Evolutionary conservation across 1,140 invertebrate species (phyloP).

Genomic region (Drosophila ambigua): DNA sequence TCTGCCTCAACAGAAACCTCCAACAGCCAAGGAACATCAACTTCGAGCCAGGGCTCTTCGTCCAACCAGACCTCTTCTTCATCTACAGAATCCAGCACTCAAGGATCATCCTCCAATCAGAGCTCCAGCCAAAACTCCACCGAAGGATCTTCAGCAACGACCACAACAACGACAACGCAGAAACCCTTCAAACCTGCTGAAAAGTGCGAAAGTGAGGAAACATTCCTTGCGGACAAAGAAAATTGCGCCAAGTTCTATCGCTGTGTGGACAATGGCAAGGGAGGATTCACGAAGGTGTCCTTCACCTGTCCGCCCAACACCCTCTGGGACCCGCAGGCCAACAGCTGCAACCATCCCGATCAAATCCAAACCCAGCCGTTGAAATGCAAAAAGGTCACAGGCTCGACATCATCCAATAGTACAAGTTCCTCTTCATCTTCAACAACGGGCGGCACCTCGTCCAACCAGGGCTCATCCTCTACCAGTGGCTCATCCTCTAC

Average conservation of each 20-base stretch:
- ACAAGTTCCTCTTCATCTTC: constrained; percentile 48
- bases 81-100: constrained; percentile 19
- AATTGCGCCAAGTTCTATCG: constrained; percentile 89
- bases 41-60: constrained; percentile 22
- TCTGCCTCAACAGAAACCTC: background rate
- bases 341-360: constrained; percentile 87
- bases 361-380: constrained; percentile 84
- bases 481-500: constrained; percentile 14
- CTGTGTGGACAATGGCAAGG: constrained; percentile 86
- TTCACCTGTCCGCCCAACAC: constrained; percentile 88
- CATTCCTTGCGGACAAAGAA: constrained; percentile 86
- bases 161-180: constrained; percentile 41
- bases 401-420: constrained; percentile 29
- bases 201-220: constrained; percentile 84
- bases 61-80: constrained; percentile 25
- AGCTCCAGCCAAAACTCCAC: constrained; percentile 40
- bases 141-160: constrained; percentile 30
- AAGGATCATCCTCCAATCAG: constrained; percentile 42
- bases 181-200: constrained; percentile 72
- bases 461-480: constrained; percentile 7
- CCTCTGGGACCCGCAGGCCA: constrained; percentile 86
- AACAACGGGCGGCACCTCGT: constrained; percentile 3
- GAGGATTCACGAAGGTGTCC: constrained; percentile 86
- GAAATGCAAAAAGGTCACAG: constrained; percentile 72
- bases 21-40: constrained; percentile 5